These are phyloP conservation scores for Coptodon rendalli DNA, from an alignment of 2,113 vertebrate genomes.

Conservation along the genomic window DNA sequence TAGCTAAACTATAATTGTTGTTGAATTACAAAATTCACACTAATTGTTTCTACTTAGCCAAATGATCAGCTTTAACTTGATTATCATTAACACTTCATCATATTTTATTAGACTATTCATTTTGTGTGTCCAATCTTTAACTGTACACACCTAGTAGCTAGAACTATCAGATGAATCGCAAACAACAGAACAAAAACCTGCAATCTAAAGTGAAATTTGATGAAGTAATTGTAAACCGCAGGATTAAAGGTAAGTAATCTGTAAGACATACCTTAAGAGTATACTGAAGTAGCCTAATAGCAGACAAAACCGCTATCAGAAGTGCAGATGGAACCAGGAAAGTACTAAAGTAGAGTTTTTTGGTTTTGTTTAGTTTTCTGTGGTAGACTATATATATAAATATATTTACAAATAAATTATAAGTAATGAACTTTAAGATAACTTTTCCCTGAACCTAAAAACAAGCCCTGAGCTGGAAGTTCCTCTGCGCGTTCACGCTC, in stretches of 20 bases:
- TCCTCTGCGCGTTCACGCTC: slow-evolving; percentile 51
- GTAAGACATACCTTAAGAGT: not conserved
- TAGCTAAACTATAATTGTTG: not conserved
- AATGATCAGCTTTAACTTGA: not conserved
- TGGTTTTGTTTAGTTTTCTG: not conserved
- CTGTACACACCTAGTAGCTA: not conserved
- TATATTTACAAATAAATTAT: not conserved
- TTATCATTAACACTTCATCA: not conserved
- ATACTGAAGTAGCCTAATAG: not conserved
- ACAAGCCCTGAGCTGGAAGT: not conserved
- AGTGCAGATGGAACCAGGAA: not conserved
- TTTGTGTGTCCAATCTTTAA: not conserved
- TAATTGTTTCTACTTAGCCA: not conserved
- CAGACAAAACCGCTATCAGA: not conserved
- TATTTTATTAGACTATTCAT: not conserved
- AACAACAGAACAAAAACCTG: not conserved
- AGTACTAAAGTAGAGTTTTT: not conserved
- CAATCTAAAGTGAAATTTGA: not conserved
- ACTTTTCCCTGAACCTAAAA: not conserved
- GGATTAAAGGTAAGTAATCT: not conserved
- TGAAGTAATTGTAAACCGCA: not conserved
- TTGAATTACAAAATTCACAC: not conserved
- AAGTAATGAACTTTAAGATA: not conserved
- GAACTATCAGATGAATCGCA: not conserved
- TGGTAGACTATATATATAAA: not conserved